Evolutionary conservation across 2,797 vertebrate species (phyloP).

Genomic region (Siniperca obscura): DNA sequence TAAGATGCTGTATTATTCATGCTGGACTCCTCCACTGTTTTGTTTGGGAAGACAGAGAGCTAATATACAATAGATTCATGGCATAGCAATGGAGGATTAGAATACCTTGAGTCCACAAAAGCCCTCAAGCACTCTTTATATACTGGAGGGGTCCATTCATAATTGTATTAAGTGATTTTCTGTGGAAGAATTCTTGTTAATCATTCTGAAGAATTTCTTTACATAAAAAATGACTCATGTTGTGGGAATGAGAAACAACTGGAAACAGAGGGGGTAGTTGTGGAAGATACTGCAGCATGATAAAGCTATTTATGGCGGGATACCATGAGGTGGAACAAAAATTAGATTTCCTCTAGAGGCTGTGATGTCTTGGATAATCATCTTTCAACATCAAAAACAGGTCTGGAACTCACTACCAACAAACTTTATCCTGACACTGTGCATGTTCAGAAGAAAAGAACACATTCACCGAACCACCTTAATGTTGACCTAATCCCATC

Average conservation of each 20-base stretch:
- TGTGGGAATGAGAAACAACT: conserved; percentile 25
- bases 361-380: conserved; percentile 54
- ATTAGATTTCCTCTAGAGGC: conserved; percentile 37
- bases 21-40: conserved; percentile 62
- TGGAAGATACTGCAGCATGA: conserved; percentile 50
- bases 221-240: conserved; percentile 55
- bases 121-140: conserved; percentile 56
- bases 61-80: conserved; percentile 66
- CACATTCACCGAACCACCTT: conserved; percentile 65
- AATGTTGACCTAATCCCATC: conserved; percentile 65
- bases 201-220: conserved; percentile 62
- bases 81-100: conserved; percentile 65
- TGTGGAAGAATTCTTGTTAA: conserved; percentile 73
- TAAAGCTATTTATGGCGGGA: conserved; percentile 37
- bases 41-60: conserved; percentile 64
- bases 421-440: conserved; percentile 31
- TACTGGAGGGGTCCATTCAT: conserved; percentile 60
- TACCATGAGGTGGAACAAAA: conserved; percentile 26
- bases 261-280: conserved; percentile 51
- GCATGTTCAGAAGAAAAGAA: conserved; percentile 45
- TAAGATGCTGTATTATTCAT: conserved; percentile 75
- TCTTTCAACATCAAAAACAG: conserved; percentile 49
- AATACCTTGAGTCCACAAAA: conserved; percentile 59
- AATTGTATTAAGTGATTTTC: conserved; percentile 73
- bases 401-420: conserved; percentile 40